These are phyloP conservation scores for Diplogasteroides magnus DNA, from an alignment of 1,140 invertebrate genomes.

Conservation along the genomic window DNA sequence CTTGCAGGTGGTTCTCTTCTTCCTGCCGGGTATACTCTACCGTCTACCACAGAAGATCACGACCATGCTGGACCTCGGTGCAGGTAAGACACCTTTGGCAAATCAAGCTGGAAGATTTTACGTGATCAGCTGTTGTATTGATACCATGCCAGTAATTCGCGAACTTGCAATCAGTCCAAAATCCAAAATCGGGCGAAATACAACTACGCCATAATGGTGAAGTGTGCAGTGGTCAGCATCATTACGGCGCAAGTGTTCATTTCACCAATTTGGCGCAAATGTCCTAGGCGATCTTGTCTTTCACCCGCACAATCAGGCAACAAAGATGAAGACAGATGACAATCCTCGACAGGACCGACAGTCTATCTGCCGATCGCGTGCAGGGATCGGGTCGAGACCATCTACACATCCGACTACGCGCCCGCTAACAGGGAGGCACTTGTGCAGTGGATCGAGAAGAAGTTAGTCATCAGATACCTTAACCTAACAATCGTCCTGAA, in stretches of 20 bases:
- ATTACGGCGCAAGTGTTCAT: no score
- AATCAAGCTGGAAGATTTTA: no score
- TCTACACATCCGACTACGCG: conserved; percentile 53
- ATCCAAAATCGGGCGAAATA: no score
- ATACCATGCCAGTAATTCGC: no score
- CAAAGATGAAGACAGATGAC: not conserved
- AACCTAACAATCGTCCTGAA: no score
- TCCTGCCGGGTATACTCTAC: conserved; percentile 52
- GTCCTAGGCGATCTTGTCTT: no score
- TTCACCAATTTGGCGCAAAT: no score
- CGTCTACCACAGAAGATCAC: conserved; percentile 42
- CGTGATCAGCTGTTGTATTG: no score
- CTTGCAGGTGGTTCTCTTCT: conserved; percentile 46
- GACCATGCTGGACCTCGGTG: conserved; percentile 46
- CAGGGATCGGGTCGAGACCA: conserved; percentile 38
- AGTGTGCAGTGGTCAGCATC: no score
- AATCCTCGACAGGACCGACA: conserved; percentile 44
- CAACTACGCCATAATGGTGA: no score
- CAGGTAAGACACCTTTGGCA: conserved; percentile 32
- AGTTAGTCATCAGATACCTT: conserved; percentile 8
- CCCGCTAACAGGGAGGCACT: conserved; percentile 43
- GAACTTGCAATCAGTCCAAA: no score
- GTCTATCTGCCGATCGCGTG: conserved; percentile 51
- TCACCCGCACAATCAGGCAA: no score
- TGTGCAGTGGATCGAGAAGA: conserved; percentile 39